These are phyloP conservation scores for Balanococcus diminutus DNA, from an alignment of 2,888 invertebrate species.

Conservation along the genomic window DNA sequence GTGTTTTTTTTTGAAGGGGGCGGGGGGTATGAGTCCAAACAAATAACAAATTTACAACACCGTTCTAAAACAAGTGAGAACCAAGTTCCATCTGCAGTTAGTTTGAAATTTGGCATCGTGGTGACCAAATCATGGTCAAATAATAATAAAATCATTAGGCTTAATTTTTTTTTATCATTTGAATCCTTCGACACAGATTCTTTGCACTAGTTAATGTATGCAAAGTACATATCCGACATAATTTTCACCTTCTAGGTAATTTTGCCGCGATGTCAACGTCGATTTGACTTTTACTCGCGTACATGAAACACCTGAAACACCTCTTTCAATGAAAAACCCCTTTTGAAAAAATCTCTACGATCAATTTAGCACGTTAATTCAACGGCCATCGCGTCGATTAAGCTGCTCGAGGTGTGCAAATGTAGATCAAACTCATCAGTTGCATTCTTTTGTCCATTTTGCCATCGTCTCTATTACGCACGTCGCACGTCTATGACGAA, in stretches of 20 bases:
- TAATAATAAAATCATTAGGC: too few species aligned
- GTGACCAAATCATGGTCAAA: too few species aligned
- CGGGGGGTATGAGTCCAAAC: too few species aligned
- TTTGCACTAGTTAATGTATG: neutral
- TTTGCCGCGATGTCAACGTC: too few species aligned
- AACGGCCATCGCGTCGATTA: neutral
- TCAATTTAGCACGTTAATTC: slow-evolving; percentile 18
- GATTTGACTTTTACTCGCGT: neutral
- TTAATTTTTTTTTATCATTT: too few species aligned
- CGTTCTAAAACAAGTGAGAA: too few species aligned
- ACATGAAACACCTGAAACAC: neutral
- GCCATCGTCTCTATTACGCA: neutral
- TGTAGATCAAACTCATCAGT: slow-evolving; percentile 15
- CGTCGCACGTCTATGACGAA: neutral
- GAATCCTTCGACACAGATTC: neutral
- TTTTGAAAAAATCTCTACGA: neutral
- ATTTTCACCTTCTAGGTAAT: neutral
- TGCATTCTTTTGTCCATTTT: neutral
- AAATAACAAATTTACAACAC: too few species aligned
- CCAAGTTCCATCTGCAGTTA: too few species aligned
- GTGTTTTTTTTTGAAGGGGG: too few species aligned
- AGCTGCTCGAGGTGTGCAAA: neutral
- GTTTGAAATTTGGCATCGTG: too few species aligned
- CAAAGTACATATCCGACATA: neutral
- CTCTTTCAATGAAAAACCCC: too few species aligned